These are phyloP conservation scores for Eucidaris tribuloides DNA, from an alignment of 35 echinoderm and acorn worm species.

Conservation along the genomic window DNA sequence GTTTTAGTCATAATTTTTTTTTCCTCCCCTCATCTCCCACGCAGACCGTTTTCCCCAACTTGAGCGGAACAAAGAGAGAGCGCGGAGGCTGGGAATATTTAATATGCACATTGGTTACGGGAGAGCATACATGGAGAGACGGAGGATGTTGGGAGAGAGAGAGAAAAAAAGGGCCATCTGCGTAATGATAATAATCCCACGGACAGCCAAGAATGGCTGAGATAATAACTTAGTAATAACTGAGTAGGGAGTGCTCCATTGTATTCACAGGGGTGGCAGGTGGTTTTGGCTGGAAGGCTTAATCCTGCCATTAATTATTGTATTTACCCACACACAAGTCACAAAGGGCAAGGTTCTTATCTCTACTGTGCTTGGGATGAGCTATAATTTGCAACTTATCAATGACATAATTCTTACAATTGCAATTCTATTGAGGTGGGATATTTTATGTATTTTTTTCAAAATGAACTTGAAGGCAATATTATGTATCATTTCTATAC, in stretches of 20 bases:
- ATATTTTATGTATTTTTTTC: too few species aligned
- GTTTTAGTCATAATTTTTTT: background rate
- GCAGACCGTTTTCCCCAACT: background rate
- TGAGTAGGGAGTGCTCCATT: slow-evolving; percentile 46
- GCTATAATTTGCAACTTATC: too few species aligned
- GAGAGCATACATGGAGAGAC: background rate
- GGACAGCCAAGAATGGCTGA: slow-evolving; percentile 52
- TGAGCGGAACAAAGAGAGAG: background rate
- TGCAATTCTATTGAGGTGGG: too few species aligned
- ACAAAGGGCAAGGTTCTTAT: too few species aligned
- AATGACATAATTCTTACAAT: too few species aligned
- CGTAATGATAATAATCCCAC: slow-evolving; percentile 52
- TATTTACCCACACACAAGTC: too few species aligned
- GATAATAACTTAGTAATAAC: slow-evolving; percentile 65
- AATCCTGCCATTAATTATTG: too few species aligned
- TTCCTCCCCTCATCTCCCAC: background rate
- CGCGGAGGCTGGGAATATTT: background rate
- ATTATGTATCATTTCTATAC: too few species aligned
- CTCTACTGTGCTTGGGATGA: too few species aligned
- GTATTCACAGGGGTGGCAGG: slow-evolving; percentile 32
- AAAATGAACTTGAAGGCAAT: too few species aligned
- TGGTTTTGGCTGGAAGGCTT: slow-evolving; percentile 32
- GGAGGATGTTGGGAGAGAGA: background rate
- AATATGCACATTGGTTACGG: slow-evolving; percentile 22
- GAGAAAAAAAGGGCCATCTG: slow-evolving; percentile 16